A percentile compares a stretch with the other conserved stretches of the same genome.
These are phyloP conservation scores for Rapana venosa DNA, from an alignment of 2,888 invertebrate genomes.

Conservation along the genomic window DNA sequence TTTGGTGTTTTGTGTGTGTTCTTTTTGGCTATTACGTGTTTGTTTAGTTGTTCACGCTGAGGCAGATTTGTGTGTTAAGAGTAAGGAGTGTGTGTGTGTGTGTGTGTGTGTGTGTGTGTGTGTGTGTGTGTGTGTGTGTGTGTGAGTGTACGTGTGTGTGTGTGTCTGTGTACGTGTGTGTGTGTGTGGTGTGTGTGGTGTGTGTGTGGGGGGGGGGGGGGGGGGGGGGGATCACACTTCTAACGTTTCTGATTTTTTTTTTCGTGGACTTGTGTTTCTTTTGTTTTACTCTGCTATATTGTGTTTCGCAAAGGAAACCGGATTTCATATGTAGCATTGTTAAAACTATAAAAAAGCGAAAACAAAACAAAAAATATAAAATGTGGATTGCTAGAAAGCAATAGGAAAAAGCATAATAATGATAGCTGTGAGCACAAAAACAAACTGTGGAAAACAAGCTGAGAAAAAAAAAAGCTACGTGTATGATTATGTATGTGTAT, in stretches of 20 bases:
- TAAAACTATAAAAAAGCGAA: too few species aligned
- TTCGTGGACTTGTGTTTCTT: too few species aligned
- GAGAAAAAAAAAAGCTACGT: not conserved
- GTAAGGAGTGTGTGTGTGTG: not conserved
- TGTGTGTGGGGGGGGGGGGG: not conserved
- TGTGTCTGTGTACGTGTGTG: slow-evolving; percentile 28
- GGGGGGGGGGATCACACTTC: too few species aligned
- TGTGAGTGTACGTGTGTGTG: slow-evolving; percentile 29
- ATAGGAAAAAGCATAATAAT: too few species aligned
- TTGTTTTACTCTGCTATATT: too few species aligned
- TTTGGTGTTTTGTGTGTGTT: not conserved
- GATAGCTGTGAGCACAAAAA: too few species aligned
- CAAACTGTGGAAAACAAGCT: too few species aligned
- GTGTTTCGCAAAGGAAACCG: too few species aligned
- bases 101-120: not conserved
- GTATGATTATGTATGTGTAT: not conserved
- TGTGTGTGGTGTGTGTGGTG: slow-evolving; percentile 33
- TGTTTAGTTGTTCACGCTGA: not conserved
- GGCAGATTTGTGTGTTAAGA: not conserved
- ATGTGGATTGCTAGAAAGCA: too few species aligned
- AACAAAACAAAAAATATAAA: too few species aligned
- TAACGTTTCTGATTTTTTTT: too few species aligned
- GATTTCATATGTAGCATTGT: too few species aligned
- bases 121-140: slow-evolving; percentile 17
- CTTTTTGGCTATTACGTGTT: not conserved